Evolutionary conservation across 1,140 invertebrate species (phyloP).

Genomic region (Aphelenchoides fujianensis): DNA sequence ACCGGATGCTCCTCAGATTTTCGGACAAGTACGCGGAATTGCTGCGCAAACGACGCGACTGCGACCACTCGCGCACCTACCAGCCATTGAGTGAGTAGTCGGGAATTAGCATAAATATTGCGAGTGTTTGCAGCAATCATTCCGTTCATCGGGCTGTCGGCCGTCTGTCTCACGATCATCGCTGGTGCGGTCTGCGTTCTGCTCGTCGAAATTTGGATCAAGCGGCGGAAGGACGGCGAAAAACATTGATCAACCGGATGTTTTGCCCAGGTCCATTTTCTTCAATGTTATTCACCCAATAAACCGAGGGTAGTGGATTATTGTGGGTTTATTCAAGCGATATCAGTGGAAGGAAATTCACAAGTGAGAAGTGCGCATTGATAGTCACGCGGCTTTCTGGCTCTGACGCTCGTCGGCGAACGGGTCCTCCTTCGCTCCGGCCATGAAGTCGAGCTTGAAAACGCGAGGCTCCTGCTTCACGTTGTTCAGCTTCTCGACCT

Average conservation of each 20-base stretch:
- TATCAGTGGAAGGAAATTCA: no score
- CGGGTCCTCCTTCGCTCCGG: background rate
- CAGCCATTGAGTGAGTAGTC: constrained; percentile 1
- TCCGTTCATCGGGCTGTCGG: background rate
- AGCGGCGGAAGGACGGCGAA: no score
- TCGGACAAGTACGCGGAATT: constrained; percentile 6
- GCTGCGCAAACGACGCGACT: background rate
- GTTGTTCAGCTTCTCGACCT: background rate
- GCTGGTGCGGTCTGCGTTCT: background rate
- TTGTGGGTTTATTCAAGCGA: background rate
- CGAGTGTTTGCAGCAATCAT: no score
- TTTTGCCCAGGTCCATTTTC: no score
- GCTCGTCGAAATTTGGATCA: background rate
- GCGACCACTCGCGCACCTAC: background rate
- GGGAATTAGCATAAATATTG: no score
- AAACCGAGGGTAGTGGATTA: background rate
- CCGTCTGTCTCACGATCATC: background rate
- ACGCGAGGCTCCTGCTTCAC: background rate
- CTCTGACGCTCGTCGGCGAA: background rate
- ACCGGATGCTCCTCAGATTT: background rate
- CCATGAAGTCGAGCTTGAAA: constrained; percentile 4
- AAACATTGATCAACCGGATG: no score
- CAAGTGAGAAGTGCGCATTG: no score
- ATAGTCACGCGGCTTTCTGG: no score
- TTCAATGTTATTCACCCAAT: no score